A percentile compares a stretch with the other conserved stretches of the same genome.
These are phyloP conservation scores for Drosophila biarmipes DNA, from an alignment of 1,140 invertebrate genomes.

Conservation along the genomic window DNA sequence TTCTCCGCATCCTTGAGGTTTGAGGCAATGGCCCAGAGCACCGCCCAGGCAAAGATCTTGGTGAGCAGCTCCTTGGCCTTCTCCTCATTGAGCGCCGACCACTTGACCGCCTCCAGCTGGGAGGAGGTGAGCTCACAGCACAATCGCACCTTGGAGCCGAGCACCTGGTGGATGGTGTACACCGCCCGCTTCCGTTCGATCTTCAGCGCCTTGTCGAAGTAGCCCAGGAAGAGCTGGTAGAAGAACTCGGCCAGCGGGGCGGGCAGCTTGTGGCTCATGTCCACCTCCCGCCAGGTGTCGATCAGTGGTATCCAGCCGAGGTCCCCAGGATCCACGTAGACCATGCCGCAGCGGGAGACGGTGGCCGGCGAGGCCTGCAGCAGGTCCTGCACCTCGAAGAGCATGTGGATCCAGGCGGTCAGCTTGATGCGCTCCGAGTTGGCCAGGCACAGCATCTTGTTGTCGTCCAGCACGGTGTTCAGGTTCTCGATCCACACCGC, in stretches of 20 bases:
- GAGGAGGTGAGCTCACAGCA: constrained; percentile 90
- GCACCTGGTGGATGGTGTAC: constrained; percentile 89
- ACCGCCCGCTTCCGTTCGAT: constrained; percentile 88
- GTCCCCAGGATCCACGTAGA: constrained; percentile 94
- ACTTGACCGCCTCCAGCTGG: constrained; percentile 85
- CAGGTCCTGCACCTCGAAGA: constrained; percentile 96
- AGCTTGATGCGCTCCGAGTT: constrained; percentile 96
- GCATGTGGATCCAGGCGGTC: constrained; percentile 91
- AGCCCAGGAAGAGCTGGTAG: constrained; percentile 87
- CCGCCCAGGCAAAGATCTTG: constrained; percentile 78
- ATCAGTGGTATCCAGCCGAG: constrained; percentile 92
- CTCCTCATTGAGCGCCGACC: constrained; percentile 43
- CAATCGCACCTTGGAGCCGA: constrained; percentile 91
- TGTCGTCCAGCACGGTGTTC: constrained; percentile 97
- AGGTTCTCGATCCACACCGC: constrained; percentile 98
- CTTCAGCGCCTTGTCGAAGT: constrained; percentile 88
- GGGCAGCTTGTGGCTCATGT: constrained; percentile 86
- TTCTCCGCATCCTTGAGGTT: constrained; percentile 90
- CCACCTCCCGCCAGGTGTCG: constrained; percentile 90
- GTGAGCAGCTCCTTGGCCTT: constrained; percentile 59
- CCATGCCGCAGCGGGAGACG: constrained; percentile 94
- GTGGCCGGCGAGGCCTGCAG: constrained; percentile 95
- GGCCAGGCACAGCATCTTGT: constrained; percentile 95
- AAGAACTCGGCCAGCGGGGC: constrained; percentile 86
- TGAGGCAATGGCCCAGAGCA: constrained; percentile 92